Evolutionary conservation across 2,888 invertebrate species (phyloP).

Genomic region (Lamellibrachia columna): DNA sequence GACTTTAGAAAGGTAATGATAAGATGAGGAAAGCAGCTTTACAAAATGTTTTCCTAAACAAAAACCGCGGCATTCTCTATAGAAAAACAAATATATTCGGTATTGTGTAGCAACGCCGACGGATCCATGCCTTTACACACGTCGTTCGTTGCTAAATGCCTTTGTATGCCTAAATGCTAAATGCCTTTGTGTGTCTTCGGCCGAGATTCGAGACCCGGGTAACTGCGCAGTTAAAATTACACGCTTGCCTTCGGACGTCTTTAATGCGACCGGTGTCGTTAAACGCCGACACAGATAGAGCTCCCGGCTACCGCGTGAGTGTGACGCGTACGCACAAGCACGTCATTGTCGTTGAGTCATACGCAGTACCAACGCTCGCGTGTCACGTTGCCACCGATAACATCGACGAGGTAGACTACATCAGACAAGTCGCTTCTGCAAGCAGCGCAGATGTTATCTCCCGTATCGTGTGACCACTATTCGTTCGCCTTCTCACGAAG

Average conservation of each 20-base stretch:
- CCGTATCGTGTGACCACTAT: neutral
- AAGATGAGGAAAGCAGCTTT: no score
- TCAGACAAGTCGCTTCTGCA: neutral
- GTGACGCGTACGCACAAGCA: neutral
- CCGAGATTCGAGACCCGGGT: neutral
- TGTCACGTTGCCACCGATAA: neutral
- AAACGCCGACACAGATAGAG: neutral
- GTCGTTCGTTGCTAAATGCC: neutral
- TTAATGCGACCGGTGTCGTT: neutral
- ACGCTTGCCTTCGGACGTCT: neutral
- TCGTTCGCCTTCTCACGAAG: neutral
- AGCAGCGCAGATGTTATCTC: neutral
- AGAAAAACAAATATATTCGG: neutral
- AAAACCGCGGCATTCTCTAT: neutral
- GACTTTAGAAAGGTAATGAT: no score
- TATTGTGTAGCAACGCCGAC: neutral
- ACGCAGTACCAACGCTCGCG: neutral
- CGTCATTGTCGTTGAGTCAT: neutral
- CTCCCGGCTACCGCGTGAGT: neutral
- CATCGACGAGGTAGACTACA: neutral
- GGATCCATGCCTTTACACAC: neutral
- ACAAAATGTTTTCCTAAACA: neutral
- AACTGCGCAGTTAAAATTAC: neutral
- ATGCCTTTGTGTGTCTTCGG: neutral
- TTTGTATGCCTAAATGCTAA: neutral